Conservation (phyloP, 2,888 invertebrate species). For the Schrankia costaestrigalis region DNA sequence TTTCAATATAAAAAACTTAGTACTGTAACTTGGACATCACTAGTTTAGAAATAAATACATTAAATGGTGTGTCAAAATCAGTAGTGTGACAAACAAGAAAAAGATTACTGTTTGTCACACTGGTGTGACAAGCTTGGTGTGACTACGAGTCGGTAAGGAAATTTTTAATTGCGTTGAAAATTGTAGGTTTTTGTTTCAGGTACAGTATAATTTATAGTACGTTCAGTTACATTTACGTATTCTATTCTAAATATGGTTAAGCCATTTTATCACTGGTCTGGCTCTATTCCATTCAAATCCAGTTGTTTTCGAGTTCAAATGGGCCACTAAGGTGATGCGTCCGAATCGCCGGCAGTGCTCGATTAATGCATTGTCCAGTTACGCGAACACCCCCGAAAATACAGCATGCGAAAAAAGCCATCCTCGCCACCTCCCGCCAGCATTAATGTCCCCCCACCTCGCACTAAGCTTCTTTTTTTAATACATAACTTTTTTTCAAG, state of each 20-base stretch:
- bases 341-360: constrained; percentile 54
- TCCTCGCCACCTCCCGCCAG: constrained; percentile 70
- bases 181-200: constrained; percentile 26
- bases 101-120: too few relatives aligned
- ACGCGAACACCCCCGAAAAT: constrained; percentile 76
- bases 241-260: constrained; percentile 16
- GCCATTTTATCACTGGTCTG: constrained; percentile 16
- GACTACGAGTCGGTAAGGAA: too few relatives aligned
- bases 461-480: constrained; percentile 80
- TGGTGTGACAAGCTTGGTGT: too few relatives aligned
- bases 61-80: too few relatives aligned
- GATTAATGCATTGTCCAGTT: constrained; percentile 79
- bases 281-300: constrained; percentile 39
- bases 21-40: too few relatives aligned
- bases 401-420: constrained; percentile 77
- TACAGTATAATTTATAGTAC: constrained; percentile 15
- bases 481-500: constrained; percentile 82
- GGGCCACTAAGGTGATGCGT: constrained; percentile 69
- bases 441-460: constrained; percentile 77
- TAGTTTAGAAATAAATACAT: too few relatives aligned
- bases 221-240: constrained; percentile 16
- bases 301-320: constrained; percentile 57
- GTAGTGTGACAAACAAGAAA: too few relatives aligned
- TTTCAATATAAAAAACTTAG: too few relatives aligned
- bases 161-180: constrained; percentile 34